Evolutionary conservation across 2,113 vertebrate genomes (phyloP).

Genomic region (Mus musculus): DNA sequence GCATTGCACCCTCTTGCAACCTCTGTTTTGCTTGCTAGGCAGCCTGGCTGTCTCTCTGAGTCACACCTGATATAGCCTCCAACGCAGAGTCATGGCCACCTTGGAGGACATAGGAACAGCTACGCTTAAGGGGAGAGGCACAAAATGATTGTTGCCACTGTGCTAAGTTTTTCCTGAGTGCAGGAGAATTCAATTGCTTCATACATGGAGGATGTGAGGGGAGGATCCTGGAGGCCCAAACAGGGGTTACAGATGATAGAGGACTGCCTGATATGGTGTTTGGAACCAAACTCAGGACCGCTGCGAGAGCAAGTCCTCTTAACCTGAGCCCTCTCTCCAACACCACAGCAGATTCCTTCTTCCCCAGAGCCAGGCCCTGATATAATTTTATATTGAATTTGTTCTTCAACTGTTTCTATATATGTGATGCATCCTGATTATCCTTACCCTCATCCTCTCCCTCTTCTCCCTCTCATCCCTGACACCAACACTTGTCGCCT

Average conservation of each 20-base stretch:
- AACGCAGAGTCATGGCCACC: slow-evolving; percentile 46
- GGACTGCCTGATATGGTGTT: too few species aligned
- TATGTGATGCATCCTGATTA: neutral
- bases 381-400: neutral
- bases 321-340: neutral
- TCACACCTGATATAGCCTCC: slow-evolving; percentile 66
- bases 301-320: neutral
- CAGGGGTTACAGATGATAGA: neutral
- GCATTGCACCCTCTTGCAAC: slow-evolving; percentile 50
- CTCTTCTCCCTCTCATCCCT: neutral
- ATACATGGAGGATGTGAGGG: neutral
- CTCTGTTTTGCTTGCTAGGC: slow-evolving; percentile 78
- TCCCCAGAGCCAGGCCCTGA: neutral
- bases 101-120: slow-evolving; percentile 74
- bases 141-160: neutral
- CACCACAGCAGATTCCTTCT: neutral
- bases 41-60: slow-evolving; percentile 77
- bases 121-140: slow-evolving; percentile 49
- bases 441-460: neutral
- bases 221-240: too few species aligned
- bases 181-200: neutral
- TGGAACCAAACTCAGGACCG: neutral
- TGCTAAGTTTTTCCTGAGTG: neutral
- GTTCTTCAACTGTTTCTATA: neutral
- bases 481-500: neutral